phyloP scores from a whole-genome alignment of 2,797 vertebrate species.

The Telmatherina bonti region DNA sequence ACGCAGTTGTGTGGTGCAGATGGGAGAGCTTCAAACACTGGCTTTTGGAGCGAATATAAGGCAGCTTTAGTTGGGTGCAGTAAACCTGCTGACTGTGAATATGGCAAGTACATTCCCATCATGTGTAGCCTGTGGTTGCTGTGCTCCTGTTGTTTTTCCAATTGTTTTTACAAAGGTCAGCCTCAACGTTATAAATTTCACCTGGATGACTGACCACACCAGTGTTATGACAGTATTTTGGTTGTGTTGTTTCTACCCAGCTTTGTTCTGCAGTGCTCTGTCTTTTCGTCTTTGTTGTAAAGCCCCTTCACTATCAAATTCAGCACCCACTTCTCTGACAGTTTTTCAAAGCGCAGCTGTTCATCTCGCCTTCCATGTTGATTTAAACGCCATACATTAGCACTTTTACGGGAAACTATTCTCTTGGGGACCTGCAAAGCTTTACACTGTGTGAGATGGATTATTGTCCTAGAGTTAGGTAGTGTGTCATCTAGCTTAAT shows the following conservation, averaged over 20 bases:
- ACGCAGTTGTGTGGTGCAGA: conserved; percentile 56
- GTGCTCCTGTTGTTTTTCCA: conserved; percentile 62
- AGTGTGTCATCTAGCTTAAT: conserved; percentile 14
- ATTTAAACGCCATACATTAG: conserved; percentile 69
- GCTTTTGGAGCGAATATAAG: conserved; percentile 62
- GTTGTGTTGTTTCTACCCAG: conserved; percentile 56
- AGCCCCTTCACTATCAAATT: conserved; percentile 54
- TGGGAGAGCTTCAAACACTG: conserved; percentile 61
- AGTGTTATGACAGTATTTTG: conserved; percentile 70
- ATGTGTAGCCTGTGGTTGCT: conserved; percentile 61
- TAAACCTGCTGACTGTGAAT: conserved; percentile 76
- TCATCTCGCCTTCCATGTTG: conserved; percentile 48
- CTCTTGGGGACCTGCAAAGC: conserved; percentile 53
- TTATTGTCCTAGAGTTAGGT: conserved; percentile 25
- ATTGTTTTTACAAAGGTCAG: conserved; percentile 65
- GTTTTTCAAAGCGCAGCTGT: conserved; percentile 59
- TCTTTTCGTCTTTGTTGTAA: conserved; percentile 54
- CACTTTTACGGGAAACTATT: conserved; percentile 71
- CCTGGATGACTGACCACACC: conserved; percentile 75
- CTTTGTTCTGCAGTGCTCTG: conserved; percentile 48
- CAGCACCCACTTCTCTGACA: conserved; percentile 51
- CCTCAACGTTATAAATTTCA: conserved; percentile 71
- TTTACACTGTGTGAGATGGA: conserved; percentile 34
- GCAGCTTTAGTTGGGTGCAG: conserved; percentile 65
- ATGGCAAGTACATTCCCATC: conserved; percentile 73